phyloP scores from a whole-genome alignment of 2,888 invertebrate species.

The Drosophila niveifrons region DNA sequence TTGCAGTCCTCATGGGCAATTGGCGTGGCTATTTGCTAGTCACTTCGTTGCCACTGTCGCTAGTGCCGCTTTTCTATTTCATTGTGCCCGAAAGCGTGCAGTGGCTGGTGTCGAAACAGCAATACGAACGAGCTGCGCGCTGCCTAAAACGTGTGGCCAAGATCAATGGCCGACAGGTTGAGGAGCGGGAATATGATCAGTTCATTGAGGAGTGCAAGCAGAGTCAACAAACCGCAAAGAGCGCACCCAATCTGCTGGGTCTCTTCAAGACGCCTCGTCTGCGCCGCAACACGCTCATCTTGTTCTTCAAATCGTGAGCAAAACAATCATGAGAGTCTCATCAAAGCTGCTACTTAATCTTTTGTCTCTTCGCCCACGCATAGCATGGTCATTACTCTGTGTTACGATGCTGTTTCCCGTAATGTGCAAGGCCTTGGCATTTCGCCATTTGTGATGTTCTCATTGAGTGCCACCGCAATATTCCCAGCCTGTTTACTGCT shows the following conservation, averaged over 20 bases:
- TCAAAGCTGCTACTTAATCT: background rate
- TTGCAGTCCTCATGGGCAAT: conserved; percentile 85
- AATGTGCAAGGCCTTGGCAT: conserved; percentile 87
- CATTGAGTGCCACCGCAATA: conserved; percentile 86
- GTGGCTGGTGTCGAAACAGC: conserved; percentile 87
- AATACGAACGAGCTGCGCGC: conserved; percentile 86
- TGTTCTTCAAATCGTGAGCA: conserved; percentile 88
- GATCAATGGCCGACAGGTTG: conserved; percentile 86
- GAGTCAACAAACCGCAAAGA: conserved; percentile 60
- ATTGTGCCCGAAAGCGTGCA: conserved; percentile 88
- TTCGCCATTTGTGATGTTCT: conserved; percentile 87
- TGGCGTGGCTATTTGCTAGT: conserved; percentile 87
- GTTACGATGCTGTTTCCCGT: conserved; percentile 88
- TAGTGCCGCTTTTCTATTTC: conserved; percentile 86
- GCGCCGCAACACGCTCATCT: conserved; percentile 85
- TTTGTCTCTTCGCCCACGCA: conserved; percentile 23
- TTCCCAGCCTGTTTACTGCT: conserved; percentile 87
- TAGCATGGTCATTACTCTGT: conserved; percentile 88
- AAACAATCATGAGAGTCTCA: background rate
- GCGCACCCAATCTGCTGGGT: conserved; percentile 85
- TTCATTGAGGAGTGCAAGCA: conserved; percentile 79
- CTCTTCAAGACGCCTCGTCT: conserved; percentile 87
- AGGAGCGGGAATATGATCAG: conserved; percentile 77
- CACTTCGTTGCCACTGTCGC: conserved; percentile 86
- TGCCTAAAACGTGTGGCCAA: conserved; percentile 86